Evolutionary conservation across 1,140 invertebrate species (phyloP).

Genomic region (Bombus haemorrhoidalis): DNA sequence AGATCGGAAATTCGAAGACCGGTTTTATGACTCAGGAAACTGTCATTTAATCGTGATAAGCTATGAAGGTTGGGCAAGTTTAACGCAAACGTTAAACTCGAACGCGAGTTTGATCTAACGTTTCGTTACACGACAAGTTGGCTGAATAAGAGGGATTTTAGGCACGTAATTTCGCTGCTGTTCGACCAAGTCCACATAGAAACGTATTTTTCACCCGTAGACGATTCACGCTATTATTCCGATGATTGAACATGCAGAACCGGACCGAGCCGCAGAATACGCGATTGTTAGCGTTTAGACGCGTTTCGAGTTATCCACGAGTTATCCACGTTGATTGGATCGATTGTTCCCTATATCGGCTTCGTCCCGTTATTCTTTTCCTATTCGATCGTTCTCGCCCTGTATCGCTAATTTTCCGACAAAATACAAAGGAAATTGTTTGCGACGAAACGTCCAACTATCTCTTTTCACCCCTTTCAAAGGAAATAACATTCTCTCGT

Average conservation of each 20-base stretch:
- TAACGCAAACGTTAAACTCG: background rate
- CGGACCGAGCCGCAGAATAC: conserved; percentile 35
- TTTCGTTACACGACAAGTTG: background rate
- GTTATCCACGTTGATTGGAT: conserved; percentile 45
- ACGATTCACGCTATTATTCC: conserved; percentile 48
- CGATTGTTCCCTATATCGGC: conserved; percentile 38
- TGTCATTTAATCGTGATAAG: background rate
- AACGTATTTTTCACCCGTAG: conserved; percentile 6
- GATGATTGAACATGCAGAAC: conserved; percentile 40
- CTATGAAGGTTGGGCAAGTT: background rate
- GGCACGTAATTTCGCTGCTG: background rate
- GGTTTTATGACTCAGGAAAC: background rate
- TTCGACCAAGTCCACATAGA: background rate
- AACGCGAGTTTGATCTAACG: background rate
- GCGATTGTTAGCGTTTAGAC: conserved; percentile 36
- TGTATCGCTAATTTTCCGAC: conserved; percentile 8
- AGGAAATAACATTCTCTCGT: background rate
- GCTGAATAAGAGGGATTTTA: conserved; percentile 12
- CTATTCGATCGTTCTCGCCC: background rate
- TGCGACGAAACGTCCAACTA: background rate
- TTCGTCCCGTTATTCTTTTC: conserved; percentile 11
- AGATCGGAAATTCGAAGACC: background rate
- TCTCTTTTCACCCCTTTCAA: background rate
- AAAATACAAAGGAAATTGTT: background rate
- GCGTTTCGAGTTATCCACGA: conserved; percentile 27